These are phyloP conservation scores for Acleris sparsana DNA, from an alignment of 2,888 invertebrate species.

Conservation along the genomic window DNA sequence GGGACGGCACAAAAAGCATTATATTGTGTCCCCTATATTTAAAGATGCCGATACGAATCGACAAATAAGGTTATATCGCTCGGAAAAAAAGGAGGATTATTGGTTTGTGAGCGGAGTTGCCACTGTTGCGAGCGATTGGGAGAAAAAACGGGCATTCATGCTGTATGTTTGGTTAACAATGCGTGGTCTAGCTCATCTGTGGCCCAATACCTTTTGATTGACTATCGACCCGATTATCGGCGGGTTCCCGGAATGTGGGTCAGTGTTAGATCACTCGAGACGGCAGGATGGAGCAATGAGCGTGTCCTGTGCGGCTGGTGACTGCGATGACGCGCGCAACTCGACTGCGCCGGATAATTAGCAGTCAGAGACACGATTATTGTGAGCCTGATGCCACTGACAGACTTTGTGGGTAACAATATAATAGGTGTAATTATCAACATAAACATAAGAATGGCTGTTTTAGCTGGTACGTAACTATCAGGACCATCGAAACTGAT, in stretches of 20 bases:
- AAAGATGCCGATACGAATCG: constrained; percentile 69
- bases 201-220: constrained; percentile 58
- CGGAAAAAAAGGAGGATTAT: constrained; percentile 73
- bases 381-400: background rate
- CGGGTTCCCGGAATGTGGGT: constrained; percentile 65
- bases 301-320: constrained; percentile 40
- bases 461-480: background rate
- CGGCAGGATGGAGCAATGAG: constrained; percentile 72
- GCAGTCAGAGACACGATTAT: constrained; percentile 5
- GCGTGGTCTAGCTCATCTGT: constrained; percentile 51
- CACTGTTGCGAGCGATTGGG: constrained; percentile 46
- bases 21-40: constrained; percentile 75
- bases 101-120: constrained; percentile 55
- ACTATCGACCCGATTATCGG: constrained; percentile 65
- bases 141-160: constrained; percentile 39
- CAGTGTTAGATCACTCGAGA: constrained; percentile 60
- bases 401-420: background rate
- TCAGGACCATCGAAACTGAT: background rate
- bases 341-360: constrained; percentile 12
- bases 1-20: constrained; percentile 69
- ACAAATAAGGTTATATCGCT: constrained; percentile 77
- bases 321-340: constrained; percentile 44
- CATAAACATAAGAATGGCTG: background rate
- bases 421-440: background rate
- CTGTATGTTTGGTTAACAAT: constrained; percentile 42